Evolutionary conservation across 2,888 invertebrate genomes (phyloP).

Genomic region (Chrysopilus asiliformis): DNA sequence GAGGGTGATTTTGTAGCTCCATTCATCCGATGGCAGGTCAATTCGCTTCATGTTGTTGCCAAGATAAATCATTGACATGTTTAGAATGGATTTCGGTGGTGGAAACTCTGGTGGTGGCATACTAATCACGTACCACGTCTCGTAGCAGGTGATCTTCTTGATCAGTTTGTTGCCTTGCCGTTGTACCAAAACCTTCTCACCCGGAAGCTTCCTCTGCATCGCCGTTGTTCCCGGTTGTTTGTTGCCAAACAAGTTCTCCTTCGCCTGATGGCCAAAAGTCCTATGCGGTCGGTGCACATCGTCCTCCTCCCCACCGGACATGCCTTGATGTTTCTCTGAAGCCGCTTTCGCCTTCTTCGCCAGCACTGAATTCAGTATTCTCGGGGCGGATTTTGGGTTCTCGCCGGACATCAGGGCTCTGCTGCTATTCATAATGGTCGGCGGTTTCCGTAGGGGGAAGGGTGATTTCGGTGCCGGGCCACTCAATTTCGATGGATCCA

Average conservation of each 20-base stretch:
- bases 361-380: conserved; percentile 31
- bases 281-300: background rate
- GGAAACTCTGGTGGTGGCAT: conserved; percentile 18
- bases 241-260: background rate
- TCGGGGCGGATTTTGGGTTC: conserved; percentile 26
- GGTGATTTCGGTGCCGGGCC: conserved; percentile 14
- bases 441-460: conserved; percentile 11
- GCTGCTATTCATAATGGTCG: conserved; percentile 4
- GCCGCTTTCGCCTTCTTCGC: conserved; percentile 24
- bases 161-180: conserved; percentile 31
- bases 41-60: conserved; percentile 28
- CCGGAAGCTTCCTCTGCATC: background rate
- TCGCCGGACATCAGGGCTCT: conserved; percentile 1
- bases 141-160: conserved; percentile 36
- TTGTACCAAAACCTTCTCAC: conserved; percentile 24
- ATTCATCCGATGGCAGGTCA: conserved; percentile 25
- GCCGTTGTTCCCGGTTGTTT: background rate
- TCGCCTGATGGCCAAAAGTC: background rate
- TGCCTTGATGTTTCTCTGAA: conserved; percentile 2
- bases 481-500: conserved; percentile 14
- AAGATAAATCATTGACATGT: conserved; percentile 28
- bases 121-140: conserved; percentile 36
- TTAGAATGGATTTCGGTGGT: conserved; percentile 16
- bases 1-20: conserved; percentile 33
- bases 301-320: no score